Evolutionary conservation across 2,113 vertebrate species (phyloP).

Genomic region (Crocuta crocuta): DNA sequence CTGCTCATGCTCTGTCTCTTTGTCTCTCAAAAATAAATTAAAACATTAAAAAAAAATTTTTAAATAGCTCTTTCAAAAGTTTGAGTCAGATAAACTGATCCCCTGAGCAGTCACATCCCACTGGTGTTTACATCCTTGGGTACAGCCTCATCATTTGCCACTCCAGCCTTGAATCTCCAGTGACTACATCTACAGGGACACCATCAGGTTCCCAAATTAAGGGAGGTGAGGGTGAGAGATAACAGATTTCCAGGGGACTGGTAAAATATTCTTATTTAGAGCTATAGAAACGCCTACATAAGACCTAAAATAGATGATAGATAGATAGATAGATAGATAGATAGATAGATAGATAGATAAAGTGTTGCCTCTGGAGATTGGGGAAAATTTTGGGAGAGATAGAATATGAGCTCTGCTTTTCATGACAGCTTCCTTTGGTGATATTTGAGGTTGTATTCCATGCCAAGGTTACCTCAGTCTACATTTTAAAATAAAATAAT

Average conservation of each 20-base stretch:
- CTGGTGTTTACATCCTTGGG: accelerated
- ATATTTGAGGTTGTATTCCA: neutral
- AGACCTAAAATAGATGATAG: neutral
- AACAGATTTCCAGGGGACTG: neutral
- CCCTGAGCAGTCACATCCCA: accelerated
- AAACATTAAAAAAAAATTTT: too few species aligned
- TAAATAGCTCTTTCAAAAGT: too few species aligned
- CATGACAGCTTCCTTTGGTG: neutral
- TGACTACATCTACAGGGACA: accelerated
- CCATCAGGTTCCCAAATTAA: accelerated
- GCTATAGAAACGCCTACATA: neutral
- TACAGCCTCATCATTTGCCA: accelerated
- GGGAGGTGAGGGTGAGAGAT: neutral
- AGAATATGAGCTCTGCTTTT: neutral
- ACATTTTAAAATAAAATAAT: neutral
- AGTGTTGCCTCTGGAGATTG: neutral
- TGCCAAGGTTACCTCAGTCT: neutral
- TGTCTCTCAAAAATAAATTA: too few species aligned
- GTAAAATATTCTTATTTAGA: neutral
- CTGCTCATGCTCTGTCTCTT: too few species aligned
- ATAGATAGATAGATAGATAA: neutral
- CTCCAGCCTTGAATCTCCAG: accelerated
- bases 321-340: neutral
- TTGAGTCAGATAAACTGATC: neutral
- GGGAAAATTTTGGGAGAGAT: neutral